phyloP scores from a whole-genome alignment of 2,888 invertebrate genomes.

The Steinernema carpocapsae region DNA sequence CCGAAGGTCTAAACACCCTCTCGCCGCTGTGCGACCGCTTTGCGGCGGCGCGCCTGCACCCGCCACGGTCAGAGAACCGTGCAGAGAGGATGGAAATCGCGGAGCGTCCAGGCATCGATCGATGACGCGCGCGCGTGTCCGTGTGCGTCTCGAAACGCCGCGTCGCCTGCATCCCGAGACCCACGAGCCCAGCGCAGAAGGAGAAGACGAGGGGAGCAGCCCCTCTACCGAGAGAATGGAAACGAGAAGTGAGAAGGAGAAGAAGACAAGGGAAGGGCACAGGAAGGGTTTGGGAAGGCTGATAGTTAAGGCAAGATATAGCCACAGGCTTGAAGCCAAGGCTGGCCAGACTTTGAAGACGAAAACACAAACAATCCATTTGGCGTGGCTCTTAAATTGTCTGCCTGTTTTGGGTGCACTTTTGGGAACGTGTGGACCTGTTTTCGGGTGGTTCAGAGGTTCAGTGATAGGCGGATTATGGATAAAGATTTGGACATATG shows the following conservation, averaged over 20 bases:
- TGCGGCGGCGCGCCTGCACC: slow-evolving; percentile 25
- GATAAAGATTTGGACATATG: too few relatives aligned
- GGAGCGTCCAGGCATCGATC: slow-evolving; percentile 26
- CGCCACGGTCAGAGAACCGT: not conserved
- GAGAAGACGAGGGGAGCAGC: not conserved
- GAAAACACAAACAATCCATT: too few relatives aligned
- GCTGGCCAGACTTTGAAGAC: too few relatives aligned
- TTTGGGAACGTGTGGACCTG: too few relatives aligned
- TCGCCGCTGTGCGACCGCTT: slow-evolving; percentile 7
- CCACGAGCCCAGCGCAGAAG: not conserved
- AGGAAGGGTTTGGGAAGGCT: too few relatives aligned
- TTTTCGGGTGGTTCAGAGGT: too few relatives aligned
- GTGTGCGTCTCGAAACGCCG: not conserved
- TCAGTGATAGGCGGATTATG: too few relatives aligned
- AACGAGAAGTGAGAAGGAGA: not conserved
- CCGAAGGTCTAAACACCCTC: not conserved
- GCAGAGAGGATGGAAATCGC: not conserved
- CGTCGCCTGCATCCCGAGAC: not conserved
- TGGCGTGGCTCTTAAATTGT: too few relatives aligned
- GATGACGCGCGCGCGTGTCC: slow-evolving; percentile 22
- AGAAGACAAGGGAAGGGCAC: too few relatives aligned
- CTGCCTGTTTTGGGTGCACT: too few relatives aligned
- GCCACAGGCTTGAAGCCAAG: too few relatives aligned
- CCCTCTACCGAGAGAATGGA: slow-evolving; percentile 8
- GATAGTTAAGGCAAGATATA: too few relatives aligned